Conservation (phyloP, 2,888 invertebrate species). For the Thymelicus acteon region DNA sequence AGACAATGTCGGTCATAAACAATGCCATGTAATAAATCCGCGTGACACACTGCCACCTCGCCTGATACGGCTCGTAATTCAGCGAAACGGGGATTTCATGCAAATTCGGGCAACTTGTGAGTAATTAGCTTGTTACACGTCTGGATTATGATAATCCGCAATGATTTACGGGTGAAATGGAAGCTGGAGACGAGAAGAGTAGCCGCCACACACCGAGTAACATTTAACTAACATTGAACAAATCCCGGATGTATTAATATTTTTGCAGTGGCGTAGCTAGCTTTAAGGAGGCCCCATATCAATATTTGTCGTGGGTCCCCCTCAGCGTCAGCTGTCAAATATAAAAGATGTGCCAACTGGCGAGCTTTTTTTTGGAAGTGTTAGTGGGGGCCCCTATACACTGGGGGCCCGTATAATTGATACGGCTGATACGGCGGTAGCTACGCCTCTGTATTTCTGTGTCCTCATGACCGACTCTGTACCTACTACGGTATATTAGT, state of each 20-base stretch:
- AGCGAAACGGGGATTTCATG: conserved; percentile 56
- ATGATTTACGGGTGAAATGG: conserved; percentile 27
- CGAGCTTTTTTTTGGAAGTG: no score
- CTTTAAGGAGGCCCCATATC: no score
- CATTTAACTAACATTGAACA: neutral
- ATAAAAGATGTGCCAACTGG: no score
- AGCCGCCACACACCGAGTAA: neutral
- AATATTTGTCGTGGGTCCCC: no score
- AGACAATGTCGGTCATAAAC: conserved; percentile 48
- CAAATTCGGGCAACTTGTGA: conserved; percentile 47
- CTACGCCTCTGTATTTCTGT: no score
- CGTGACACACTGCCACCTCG: conserved; percentile 49
- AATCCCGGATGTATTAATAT: neutral
- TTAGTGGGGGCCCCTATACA: no score
- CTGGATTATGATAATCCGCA: conserved; percentile 35
- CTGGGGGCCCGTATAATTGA: no score
- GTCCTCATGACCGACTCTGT: neutral
- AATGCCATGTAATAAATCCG: conserved; percentile 51
- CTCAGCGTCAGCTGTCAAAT: no score
- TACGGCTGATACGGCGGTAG: no score
- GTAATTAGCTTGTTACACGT: conserved; percentile 37
- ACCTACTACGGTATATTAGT: neutral
- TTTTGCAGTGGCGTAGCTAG: no score
- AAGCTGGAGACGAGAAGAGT: conserved; percentile 7
- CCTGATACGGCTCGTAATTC: conserved; percentile 54